Percentiles rank a stretch among this genome's conserved stretches.
Conservation (phyloP, 2,113 vertebrate species). For the Physeter macrocephalus region DNA sequence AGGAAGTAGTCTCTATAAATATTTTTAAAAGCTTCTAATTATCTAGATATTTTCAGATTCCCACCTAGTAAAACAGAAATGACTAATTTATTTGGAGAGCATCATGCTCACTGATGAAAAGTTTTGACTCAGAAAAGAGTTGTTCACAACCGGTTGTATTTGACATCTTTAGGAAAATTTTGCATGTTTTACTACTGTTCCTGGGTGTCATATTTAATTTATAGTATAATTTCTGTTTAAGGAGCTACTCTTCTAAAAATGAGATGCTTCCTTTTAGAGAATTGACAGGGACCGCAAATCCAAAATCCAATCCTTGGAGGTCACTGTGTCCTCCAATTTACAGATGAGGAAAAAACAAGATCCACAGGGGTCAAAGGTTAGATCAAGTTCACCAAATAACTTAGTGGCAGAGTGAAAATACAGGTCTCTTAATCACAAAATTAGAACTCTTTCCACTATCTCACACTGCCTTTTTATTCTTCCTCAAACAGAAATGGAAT, state of each 20-base stretch:
- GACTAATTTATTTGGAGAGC: background rate
- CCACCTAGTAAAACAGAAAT: background rate
- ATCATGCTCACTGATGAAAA: background rate
- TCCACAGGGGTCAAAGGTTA: background rate
- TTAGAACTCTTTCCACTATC: background rate
- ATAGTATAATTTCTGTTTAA: conserved; percentile 4
- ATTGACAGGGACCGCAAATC: background rate
- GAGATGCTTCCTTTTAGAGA: background rate
- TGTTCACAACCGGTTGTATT: background rate
- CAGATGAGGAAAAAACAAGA: conserved; percentile 2
- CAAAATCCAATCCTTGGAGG: background rate
- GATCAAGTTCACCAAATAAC: background rate
- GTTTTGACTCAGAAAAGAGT: background rate
- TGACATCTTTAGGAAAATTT: background rate
- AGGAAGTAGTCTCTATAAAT: background rate
- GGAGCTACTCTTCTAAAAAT: background rate
- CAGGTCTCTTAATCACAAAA: background rate
- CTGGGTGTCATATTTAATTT: background rate
- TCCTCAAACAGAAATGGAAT: background rate
- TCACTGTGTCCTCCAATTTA: background rate
- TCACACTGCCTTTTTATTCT: background rate
- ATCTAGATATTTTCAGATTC: background rate
- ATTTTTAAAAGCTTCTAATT: background rate
- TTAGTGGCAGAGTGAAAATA: background rate
- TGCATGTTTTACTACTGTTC: background rate